phyloP scores from a whole-genome alignment of 1,140 invertebrate genomes.

The Nebria ingens region DNA sequence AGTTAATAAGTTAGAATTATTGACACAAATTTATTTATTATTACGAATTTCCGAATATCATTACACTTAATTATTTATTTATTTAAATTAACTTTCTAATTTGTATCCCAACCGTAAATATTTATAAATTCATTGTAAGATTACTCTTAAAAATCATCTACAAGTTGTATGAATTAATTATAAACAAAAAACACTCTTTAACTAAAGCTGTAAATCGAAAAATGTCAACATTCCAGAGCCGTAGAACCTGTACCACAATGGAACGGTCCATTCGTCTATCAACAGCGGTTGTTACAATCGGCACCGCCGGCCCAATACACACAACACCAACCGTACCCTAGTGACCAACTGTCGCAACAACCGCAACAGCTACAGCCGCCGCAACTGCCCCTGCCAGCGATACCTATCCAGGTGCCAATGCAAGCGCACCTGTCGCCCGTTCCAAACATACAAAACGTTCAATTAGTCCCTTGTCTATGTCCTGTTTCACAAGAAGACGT shows the following conservation, averaged over 20 bases:
- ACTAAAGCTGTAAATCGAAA: neutral
- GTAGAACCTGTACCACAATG: neutral
- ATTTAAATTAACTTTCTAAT: too few species aligned
- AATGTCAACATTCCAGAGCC: neutral
- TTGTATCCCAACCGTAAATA: too few species aligned
- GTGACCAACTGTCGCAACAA: constrained; percentile 13
- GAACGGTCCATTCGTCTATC: neutral
- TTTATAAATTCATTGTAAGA: too few species aligned
- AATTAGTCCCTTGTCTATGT: constrained; percentile 42
- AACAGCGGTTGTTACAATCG: neutral
- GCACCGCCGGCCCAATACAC: neutral
- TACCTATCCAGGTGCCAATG: constrained; percentile 39
- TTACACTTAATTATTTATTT: too few species aligned
- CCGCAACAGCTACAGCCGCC: constrained; percentile 10
- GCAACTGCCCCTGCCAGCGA: constrained; percentile 25
- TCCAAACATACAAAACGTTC: constrained; percentile 36
- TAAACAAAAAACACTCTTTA: too few species aligned
- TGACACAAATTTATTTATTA: too few species aligned
- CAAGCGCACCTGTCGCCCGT: constrained; percentile 39
- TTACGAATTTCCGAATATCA: too few species aligned
- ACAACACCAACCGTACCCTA: neutral
- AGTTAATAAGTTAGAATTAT: too few species aligned
- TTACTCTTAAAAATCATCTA: too few species aligned
- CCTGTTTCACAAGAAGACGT: constrained; percentile 40
- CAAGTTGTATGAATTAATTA: too few species aligned